Conservation (phyloP, 2,888 invertebrate genomes). For the Heliconius ismenius region DNA sequence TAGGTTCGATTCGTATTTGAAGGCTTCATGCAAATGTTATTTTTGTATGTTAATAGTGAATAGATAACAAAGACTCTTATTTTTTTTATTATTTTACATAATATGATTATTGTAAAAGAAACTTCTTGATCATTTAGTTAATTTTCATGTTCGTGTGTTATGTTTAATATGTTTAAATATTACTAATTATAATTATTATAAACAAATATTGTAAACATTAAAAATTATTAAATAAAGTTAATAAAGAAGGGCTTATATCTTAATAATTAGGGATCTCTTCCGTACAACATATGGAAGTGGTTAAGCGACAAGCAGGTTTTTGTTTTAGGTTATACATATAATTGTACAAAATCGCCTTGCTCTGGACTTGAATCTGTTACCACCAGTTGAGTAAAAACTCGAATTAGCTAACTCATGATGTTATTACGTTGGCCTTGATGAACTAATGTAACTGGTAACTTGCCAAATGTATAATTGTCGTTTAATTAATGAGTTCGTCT, state of each 20-base stretch:
- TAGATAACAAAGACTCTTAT: background rate
- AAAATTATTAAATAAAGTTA: no score
- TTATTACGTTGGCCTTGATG: constrained; percentile 24
- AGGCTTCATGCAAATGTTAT: background rate
- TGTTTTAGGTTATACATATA: no score
- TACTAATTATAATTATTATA: no score
- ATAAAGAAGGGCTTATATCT: no score
- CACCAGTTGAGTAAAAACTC: background rate
- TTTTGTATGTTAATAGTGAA: background rate
- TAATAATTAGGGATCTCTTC: no score
- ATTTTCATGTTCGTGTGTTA: no score
- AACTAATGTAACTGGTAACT: constrained; percentile 25
- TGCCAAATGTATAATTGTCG: constrained; percentile 33
- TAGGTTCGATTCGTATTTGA: background rate
- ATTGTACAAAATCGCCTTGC: background rate
- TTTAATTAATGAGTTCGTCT: constrained; percentile 23
- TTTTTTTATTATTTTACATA: background rate
- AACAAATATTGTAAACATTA: no score
- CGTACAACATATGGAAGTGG: no score
- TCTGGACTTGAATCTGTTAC: background rate
- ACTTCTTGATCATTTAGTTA: no score
- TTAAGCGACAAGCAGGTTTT: no score
- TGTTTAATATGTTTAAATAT: no score
- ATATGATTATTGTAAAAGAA: no score
- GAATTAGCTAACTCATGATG: background rate